Percentiles rank a stretch among this genome's conserved stretches.
Evolutionary conservation across 2,113 vertebrate genomes (phyloP).

Genomic region (Setophaga kirtlandii): DNA sequence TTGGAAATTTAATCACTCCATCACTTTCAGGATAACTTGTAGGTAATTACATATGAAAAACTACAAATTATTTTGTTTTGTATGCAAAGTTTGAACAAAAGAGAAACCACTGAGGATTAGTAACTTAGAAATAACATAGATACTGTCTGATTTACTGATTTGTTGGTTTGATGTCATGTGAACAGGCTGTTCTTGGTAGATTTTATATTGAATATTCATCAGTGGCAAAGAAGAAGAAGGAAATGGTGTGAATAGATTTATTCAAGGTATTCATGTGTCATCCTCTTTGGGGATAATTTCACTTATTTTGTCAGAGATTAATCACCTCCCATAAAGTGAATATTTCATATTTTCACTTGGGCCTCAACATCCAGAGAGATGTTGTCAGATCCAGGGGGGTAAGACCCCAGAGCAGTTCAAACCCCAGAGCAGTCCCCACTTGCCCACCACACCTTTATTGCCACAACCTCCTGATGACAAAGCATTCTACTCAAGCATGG

Average conservation of each 20-base stretch:
- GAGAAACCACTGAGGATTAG: neutral
- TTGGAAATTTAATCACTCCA: conserved; percentile 17
- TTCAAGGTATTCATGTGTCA: neutral
- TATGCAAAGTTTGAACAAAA: neutral
- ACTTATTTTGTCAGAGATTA: neutral
- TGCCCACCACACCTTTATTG: neutral
- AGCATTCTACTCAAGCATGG: neutral
- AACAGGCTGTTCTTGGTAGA: neutral
- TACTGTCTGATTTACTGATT: neutral
- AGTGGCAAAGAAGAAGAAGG: neutral
- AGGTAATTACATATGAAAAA: neutral
- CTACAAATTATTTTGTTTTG: neutral
- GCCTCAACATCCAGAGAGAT: accelerated
- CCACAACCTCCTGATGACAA: neutral
- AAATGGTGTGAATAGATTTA: neutral
- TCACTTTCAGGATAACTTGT: neutral
- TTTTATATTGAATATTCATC: neutral
- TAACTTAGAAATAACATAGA: neutral
- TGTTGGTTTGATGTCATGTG: neutral
- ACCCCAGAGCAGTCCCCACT: neutral
- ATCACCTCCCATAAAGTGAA: neutral
- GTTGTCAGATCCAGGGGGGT: neutral
- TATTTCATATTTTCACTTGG: neutral
- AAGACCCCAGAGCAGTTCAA: neutral
- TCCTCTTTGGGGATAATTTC: neutral